A percentile compares a stretch with the other conserved stretches of the same genome.
Evolutionary conservation across 30 jellyfish, hydroid and myxozoan genomes (phyloP).

Genomic region (Chrysaora quinquecirrha): DNA sequence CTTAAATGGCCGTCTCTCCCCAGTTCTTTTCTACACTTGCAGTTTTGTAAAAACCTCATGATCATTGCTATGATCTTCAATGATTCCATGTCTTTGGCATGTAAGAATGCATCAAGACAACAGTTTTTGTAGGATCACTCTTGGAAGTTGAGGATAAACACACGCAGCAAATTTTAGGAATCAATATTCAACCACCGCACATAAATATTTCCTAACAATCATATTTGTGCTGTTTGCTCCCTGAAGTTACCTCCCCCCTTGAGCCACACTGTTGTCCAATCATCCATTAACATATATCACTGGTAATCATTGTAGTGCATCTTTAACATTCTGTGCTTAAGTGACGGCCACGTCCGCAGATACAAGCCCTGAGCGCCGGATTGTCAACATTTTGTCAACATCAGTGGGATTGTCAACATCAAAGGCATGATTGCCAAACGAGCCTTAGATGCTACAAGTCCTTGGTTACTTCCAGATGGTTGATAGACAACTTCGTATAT

Average conservation of each 20-base stretch:
- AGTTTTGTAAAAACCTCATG: no score
- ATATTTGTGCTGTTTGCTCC: no score
- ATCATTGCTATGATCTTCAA: no score
- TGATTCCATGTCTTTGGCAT: no score
- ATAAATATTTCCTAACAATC: no score
- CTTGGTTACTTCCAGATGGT: slow-evolving; percentile 15
- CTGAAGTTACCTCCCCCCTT: slow-evolving; percentile 32
- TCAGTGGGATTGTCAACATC: slow-evolving; percentile 46
- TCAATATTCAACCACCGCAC: no score
- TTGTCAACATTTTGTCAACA: slow-evolving; percentile 29
- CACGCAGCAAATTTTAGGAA: no score
- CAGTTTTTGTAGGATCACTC: no score
- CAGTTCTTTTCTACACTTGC: no score
- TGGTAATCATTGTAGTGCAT: slow-evolving; percentile 38
- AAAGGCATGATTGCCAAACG: slow-evolving; percentile 57
- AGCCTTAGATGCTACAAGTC: slow-evolving; percentile 39
- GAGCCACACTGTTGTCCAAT: slow-evolving; percentile 67
- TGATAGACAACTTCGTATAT: slow-evolving; percentile 21
- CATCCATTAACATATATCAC: slow-evolving; percentile 19
- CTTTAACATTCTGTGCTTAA: slow-evolving; percentile 25
- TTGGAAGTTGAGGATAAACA: no score
- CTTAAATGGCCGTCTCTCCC: no score
- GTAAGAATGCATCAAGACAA: no score
- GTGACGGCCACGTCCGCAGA: slow-evolving; percentile 75
- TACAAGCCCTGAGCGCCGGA: slow-evolving; percentile 49